A percentile compares a stretch with the other conserved stretches of the same genome.
These are phyloP conservation scores for Connochaetes taurinus DNA, from an alignment of 2,113 vertebrate genomes.

Conservation along the genomic window DNA sequence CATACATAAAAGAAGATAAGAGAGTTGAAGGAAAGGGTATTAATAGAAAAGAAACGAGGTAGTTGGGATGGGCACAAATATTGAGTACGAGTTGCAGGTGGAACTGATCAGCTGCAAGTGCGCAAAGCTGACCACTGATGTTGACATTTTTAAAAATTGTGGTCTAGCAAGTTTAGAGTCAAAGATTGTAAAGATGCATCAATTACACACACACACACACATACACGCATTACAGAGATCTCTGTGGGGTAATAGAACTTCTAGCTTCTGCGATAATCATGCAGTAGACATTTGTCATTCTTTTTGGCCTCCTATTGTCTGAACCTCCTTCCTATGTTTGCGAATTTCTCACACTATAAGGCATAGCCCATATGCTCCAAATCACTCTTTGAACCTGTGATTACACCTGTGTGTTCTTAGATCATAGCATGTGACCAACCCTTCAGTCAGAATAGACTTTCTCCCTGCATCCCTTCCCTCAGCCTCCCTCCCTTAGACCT, in stretches of 20 bases:
- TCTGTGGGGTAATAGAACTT: neutral
- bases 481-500: neutral
- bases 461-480: neutral
- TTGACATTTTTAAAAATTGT: neutral
- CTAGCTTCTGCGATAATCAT: neutral
- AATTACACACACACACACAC: neutral
- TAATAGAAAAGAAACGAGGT: neutral
- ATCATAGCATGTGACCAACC: neutral
- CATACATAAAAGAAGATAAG: neutral
- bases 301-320: neutral
- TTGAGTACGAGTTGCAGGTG: neutral
- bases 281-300: neutral
- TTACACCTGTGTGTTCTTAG: neutral
- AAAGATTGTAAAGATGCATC: neutral
- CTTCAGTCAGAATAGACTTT: neutral
- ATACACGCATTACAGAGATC: neutral
- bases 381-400: neutral
- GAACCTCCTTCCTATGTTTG: neutral
- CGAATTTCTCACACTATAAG: neutral
- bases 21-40: neutral
- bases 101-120: neutral
- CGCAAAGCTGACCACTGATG: neutral
- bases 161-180: neutral
- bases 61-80: neutral
- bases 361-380: neutral